Base-by-base conservation (phyloP, 1,140 invertebrate species). In the Drosophila paulistorum region DNA sequence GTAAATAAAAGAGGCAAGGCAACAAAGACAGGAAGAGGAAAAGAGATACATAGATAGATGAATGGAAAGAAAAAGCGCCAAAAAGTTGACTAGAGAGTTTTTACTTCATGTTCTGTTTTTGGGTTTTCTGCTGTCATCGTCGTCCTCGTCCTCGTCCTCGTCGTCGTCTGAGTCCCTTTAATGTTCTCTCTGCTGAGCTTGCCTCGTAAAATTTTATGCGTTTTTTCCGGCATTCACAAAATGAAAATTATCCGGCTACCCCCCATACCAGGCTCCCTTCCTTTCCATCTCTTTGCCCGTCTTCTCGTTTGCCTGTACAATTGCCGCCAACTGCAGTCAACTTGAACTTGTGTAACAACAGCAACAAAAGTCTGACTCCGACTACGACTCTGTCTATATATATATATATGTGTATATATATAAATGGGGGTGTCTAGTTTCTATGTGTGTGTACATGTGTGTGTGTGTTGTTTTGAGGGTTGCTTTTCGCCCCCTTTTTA, bases 131-230 rank as follows among this genome's bases (percentile, higher is more conserved):
- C 66, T 68, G 61, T 68, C 59, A 54, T 66, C 45, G 37, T 61
- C 30, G 7, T 42, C 48, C 48, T 7, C 11, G 57, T 45, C 65
- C 54, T 70, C 64, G 67, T 74, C 63, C 23, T 45, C 65, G 59
- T 70, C 64, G 67, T 74, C 63, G 75, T 39, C 10, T 39, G 37
- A 39, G 63, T 48, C 72, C 54, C 83, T 87, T 87, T 82, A 87
- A 82, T 82, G 83, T 82, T 61, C 67, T 42, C n/a, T 67, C 35
- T 48, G 33, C 57, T 59, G 66, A 81, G 81, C 81, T 83, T 59
- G 65, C 60, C 73, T 90, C 86, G 86, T 90, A 90, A 90, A 90
- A 90, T 90, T 86, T 90, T 90, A 90, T 90, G 86, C 81, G 81
- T 84, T 89, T 89, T 51, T 84, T 89, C 81, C 82, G 74, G 76